Percentiles rank a stretch among this genome's conserved stretches.
Conservation (phyloP, 2,888 invertebrate genomes). For the Cistogaster globosa region DNA sequence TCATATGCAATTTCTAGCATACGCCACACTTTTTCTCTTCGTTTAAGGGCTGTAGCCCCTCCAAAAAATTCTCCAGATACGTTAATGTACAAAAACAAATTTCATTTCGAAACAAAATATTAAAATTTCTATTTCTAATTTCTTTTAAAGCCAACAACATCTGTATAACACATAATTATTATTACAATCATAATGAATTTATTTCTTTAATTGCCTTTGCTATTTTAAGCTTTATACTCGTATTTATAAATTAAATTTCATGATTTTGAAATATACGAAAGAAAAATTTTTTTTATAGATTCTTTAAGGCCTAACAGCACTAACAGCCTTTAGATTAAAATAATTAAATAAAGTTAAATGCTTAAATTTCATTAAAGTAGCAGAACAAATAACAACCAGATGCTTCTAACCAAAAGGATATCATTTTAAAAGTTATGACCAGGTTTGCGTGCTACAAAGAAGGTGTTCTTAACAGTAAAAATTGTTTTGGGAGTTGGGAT, state of each 20-base stretch:
- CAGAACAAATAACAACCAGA: conserved; percentile 12
- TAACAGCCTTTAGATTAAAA: conserved; percentile 36
- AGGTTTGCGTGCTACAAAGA: too few relatives aligned
- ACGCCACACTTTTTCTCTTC: too few relatives aligned
- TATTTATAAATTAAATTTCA: conserved; percentile 41
- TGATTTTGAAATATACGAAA: conserved; percentile 37
- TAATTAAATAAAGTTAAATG: conserved; percentile 51
- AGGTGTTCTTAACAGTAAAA: background rate
- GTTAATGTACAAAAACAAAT: too few relatives aligned
- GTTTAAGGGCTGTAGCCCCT: too few relatives aligned
- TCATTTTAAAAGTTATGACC: too few relatives aligned
- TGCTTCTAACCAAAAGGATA: conserved; percentile 23
- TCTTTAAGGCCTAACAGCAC: conserved; percentile 11
- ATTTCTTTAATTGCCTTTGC: conserved; percentile 11
- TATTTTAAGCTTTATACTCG: background rate
- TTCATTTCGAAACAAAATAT: background rate
- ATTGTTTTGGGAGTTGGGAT: background rate
- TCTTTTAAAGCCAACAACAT: background rate
- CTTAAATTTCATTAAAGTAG: conserved; percentile 30
- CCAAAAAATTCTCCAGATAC: too few relatives aligned
- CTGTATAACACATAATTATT: background rate
- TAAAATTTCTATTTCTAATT: conserved; percentile 4
- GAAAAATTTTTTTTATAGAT: conserved; percentile 42
- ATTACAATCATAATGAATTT: background rate
- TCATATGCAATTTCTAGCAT: too few relatives aligned